Conservation (phyloP, 2,797 vertebrate species). For the Hapalemur alaotrensis region DNA sequence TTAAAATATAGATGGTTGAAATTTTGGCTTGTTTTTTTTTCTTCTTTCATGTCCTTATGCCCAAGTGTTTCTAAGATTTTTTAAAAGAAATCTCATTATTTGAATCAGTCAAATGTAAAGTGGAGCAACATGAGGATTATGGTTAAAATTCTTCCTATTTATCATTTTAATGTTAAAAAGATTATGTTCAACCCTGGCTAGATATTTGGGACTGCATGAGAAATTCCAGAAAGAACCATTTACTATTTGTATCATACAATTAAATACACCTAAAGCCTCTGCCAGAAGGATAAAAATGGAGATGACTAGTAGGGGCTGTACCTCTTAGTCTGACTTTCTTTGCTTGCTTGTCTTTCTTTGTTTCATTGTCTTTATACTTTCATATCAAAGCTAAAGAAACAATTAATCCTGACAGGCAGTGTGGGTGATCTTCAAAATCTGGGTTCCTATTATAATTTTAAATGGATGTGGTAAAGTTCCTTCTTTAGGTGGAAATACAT, state of each 20-base stretch:
- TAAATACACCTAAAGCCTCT: not conserved
- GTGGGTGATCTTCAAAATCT: conserved; percentile 23
- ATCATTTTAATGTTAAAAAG: not conserved
- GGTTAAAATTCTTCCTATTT: not conserved
- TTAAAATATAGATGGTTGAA: conserved; percentile 23
- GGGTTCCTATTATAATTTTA: not conserved
- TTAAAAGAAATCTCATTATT: conserved; percentile 8
- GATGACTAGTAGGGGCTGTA: not conserved
- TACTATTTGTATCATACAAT: not conserved
- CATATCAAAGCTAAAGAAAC: conserved; percentile 21
- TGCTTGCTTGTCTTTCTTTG: not conserved
- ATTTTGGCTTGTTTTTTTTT: not conserved
- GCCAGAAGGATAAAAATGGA: not conserved
- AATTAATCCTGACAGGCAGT: not conserved
- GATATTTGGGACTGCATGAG: not conserved
- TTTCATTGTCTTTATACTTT: conserved; percentile 6
- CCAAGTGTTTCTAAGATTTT: conserved; percentile 17
- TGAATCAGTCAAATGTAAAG: not conserved
- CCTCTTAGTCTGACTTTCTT: not conserved
- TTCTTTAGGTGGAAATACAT: conserved; percentile 5
- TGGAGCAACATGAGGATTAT: not conserved
- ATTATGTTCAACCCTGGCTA: not conserved
- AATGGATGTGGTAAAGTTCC: not conserved
- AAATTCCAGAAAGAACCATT: not conserved
- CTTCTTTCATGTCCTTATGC: not conserved